These are phyloP conservation scores for Yponomeuta malinellus DNA, from an alignment of 2,888 invertebrate genomes.

Conservation along the genomic window DNA sequence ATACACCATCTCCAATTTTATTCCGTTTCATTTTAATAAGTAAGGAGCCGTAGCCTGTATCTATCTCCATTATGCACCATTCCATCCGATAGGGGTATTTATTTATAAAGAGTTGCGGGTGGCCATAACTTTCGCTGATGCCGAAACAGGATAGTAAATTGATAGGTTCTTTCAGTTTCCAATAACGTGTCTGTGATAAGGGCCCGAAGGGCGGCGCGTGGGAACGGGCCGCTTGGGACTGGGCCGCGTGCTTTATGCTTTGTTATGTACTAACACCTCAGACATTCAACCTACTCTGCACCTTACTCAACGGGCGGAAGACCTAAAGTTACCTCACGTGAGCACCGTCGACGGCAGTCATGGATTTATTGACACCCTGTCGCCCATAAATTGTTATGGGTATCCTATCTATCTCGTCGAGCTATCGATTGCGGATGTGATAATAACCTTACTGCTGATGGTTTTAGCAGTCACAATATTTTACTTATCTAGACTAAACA, in stretches of 20 bases:
- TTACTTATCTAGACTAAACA: too few species aligned
- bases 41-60: not conserved
- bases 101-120: not conserved
- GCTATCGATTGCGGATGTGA: not conserved
- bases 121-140: slow-evolving; percentile 20
- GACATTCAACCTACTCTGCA: not conserved
- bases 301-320: not conserved
- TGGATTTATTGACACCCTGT: not conserved
- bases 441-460: not conserved
- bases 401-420: not conserved
- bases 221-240: slow-evolving; percentile 40
- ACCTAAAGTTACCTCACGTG: not conserved
- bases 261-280: slow-evolving; percentile 32
- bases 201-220: slow-evolving; percentile 27
- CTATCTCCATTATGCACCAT: not conserved
- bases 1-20: not conserved
- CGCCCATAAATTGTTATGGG: not conserved
- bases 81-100: not conserved
- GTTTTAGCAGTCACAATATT: not conserved
- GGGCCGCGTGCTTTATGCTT: slow-evolving; percentile 41
- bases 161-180: slow-evolving; percentile 49
- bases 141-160: slow-evolving; percentile 47
- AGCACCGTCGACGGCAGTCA: not conserved
- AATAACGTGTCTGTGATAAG: slow-evolving; percentile 50
- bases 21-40: not conserved